Evolutionary conservation across 23 tunicate genomes (phyloP).

Genomic region (Ascidia mentula): DNA sequence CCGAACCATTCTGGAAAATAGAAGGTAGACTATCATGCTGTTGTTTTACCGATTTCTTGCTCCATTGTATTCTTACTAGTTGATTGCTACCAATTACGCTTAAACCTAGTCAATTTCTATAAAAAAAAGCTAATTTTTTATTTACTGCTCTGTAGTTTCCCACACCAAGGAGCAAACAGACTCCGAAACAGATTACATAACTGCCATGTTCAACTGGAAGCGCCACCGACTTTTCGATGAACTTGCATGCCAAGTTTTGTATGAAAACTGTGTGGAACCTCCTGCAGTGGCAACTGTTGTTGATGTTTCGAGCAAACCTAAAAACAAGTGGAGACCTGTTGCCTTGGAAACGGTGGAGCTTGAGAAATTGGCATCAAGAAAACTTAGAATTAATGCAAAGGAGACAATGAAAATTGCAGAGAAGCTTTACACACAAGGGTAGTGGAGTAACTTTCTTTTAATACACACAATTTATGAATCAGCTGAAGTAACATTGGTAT

Average conservation of each 20-base stretch:
- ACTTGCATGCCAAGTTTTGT: slow-evolving; percentile 59
- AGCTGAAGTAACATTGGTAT: neutral
- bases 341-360: slow-evolving; percentile 94
- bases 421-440: slow-evolving; percentile 92
- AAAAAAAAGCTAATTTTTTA: neutral
- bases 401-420: slow-evolving; percentile 95
- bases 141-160: neutral
- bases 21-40: slow-evolving; percentile 81
- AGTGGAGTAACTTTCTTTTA: too few species aligned
- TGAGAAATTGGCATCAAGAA: slow-evolving; percentile 79
- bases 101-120: neutral
- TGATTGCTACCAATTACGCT: too few species aligned
- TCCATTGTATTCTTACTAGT: too few species aligned
- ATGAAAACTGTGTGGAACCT: slow-evolving; percentile 60
- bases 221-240: slow-evolving; percentile 69
- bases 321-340: slow-evolving; percentile 84
- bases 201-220: slow-evolving; percentile 73
- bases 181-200: slow-evolving; percentile 18
- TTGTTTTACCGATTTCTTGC: too few species aligned
- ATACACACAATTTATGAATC: too few species aligned
- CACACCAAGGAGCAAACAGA: slow-evolving; percentile 15
- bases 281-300: slow-evolving; percentile 82
- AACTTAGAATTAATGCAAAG: slow-evolving; percentile 77
- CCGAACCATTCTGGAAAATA: slow-evolving; percentile 91
- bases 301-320: slow-evolving; percentile 61